A percentile compares a stretch with the other conserved stretches of the same genome.
Evolutionary conservation across 2,797 vertebrate species (phyloP).

Genomic region (Propithecus deckenii): DNA sequence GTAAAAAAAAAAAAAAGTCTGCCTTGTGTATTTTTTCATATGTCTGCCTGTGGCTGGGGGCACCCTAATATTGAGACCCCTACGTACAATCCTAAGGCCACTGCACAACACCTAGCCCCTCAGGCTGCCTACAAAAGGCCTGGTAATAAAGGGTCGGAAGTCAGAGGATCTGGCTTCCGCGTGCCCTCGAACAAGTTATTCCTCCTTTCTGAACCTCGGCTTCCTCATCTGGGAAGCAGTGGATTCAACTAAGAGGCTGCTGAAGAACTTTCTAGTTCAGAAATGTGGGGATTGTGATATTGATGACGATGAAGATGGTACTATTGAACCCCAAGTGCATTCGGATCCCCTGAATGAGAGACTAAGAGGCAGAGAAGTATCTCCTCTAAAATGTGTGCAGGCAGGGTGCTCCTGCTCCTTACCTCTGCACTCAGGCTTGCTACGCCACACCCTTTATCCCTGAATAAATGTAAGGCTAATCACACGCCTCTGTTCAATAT

Average conservation of each 20-base stretch:
- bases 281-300: background rate
- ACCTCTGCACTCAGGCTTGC: background rate
- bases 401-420: background rate
- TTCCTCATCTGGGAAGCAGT: background rate
- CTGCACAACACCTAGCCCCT: background rate
- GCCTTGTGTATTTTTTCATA: background rate
- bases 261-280: background rate
- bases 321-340: background rate
- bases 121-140: background rate
- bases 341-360: background rate
- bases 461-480: slow-evolving; percentile 47
- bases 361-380: background rate
- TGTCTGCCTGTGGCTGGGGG: background rate
- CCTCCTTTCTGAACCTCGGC: background rate
- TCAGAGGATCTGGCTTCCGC: background rate
- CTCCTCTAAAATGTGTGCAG: background rate
- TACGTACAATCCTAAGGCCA: background rate
- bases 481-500: slow-evolving; percentile 26
- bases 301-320: background rate
- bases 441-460: background rate
- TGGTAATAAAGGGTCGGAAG: background rate
- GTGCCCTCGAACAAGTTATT: background rate
- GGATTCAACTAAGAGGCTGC: background rate
- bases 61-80: background rate
- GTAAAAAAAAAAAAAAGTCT: background rate